These are phyloP conservation scores for Chiridota heheva DNA, from an alignment of 35 echinoderm and acorn worm genomes.

Conservation along the genomic window DNA sequence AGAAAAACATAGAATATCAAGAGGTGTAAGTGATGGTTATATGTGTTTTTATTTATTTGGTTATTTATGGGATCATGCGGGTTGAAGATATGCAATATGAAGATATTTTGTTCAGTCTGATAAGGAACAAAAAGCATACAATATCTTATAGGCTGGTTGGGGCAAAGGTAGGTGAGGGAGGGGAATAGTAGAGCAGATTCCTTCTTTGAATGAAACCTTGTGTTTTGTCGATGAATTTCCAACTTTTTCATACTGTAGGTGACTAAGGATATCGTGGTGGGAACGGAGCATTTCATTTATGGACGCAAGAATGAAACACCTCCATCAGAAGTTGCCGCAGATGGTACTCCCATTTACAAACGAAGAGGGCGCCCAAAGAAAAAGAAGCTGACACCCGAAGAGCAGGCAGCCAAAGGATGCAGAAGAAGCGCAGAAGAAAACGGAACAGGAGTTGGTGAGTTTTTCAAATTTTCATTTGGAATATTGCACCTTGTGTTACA, in stretches of 20 bases:
- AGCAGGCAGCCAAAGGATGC: constrained; percentile 38
- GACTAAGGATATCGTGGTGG: constrained; percentile 76
- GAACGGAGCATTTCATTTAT: constrained; percentile 71
- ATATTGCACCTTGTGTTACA: neutral
- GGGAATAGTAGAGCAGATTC: too few species aligned
- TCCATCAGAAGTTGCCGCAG: constrained; percentile 25
- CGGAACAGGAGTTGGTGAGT: constrained; percentile 34
- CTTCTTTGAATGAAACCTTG: too few species aligned
- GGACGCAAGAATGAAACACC: constrained; percentile 57
- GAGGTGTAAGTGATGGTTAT: too few species aligned
- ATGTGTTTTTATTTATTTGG: too few species aligned
- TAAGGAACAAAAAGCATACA: too few species aligned
- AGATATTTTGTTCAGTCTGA: too few species aligned
- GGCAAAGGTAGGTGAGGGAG: too few species aligned
- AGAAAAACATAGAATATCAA: too few species aligned
- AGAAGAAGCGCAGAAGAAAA: constrained; percentile 53
- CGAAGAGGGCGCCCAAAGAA: constrained; percentile 51
- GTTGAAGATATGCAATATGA: too few species aligned
- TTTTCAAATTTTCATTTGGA: neutral
- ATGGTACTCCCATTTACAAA: constrained; percentile 35
- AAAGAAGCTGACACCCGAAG: constrained; percentile 57
- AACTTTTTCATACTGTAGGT: constrained; percentile 49
- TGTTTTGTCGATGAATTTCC: too few species aligned
- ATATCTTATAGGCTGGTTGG: too few species aligned
- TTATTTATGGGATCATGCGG: too few species aligned